A percentile compares a stretch with the other conserved stretches of the same genome.
Conservation (phyloP, 1,140 invertebrate genomes). For the Campoletis sonorensis region DNA sequence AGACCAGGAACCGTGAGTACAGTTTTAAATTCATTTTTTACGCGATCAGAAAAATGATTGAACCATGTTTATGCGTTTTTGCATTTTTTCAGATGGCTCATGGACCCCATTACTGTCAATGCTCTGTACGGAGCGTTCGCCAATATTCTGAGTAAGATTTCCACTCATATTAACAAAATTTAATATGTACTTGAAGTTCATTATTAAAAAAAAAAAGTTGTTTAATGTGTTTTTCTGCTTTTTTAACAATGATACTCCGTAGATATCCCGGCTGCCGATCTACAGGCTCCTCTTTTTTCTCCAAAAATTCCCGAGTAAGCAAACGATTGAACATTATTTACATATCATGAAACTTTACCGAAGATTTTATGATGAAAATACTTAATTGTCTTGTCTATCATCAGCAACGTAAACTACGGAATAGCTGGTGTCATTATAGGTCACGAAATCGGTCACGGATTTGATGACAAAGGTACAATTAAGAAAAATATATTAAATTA, state of each 20-base stretch:
- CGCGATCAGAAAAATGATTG: not conserved
- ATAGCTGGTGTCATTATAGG: conserved; percentile 70
- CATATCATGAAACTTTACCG: too few relatives aligned
- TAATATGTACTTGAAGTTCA: not conserved
- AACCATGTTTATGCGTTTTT: too few relatives aligned
- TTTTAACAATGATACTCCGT: not conserved
- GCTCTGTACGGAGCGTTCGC: conserved; percentile 14
- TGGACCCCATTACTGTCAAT: conserved; percentile 42
- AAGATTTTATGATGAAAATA: too few relatives aligned
- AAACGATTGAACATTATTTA: not conserved
- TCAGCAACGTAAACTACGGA: conserved; percentile 72
- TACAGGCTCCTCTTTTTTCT: conserved; percentile 28
- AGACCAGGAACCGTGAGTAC: conserved; percentile 2
- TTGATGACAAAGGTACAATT: conserved; percentile 67
- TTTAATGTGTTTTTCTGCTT: not conserved
- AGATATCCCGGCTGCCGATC: conserved; percentile 16
- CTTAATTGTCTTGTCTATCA: too few relatives aligned
- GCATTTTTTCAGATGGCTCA: not conserved
- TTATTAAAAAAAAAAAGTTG: not conserved
- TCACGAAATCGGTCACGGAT: conserved; percentile 74
- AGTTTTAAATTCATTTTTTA: not conserved
- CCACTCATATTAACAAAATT: not conserved
- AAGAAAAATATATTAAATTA: not conserved
- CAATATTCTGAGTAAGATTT: conserved; percentile 41
- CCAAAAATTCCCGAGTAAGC: conserved; percentile 1